These are phyloP conservation scores for Panorpa germanica DNA, from an alignment of 2,888 invertebrate species.

Conservation along the genomic window DNA sequence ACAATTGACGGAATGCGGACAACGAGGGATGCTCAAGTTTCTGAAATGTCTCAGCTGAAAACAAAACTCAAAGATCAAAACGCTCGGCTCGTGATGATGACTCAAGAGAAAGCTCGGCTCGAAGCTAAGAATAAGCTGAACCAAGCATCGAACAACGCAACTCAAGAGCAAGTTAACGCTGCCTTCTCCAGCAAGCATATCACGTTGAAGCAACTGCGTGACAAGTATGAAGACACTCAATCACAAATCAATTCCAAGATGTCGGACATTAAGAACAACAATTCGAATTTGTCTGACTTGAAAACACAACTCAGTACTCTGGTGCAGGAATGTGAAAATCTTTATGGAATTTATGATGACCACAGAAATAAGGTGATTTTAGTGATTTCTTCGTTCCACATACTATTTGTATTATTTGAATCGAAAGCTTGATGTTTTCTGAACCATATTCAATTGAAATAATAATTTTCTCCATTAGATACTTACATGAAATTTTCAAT, in stretches of 20 bases:
- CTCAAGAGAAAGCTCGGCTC: conserved; percentile 66
- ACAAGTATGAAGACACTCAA: conserved; percentile 55
- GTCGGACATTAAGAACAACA: conserved; percentile 64
- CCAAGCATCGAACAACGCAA: conserved; percentile 22
- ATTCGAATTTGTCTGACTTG: conserved; percentile 52
- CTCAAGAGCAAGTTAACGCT: conserved; percentile 36
- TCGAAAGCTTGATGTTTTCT: too few species aligned
- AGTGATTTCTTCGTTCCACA: too few species aligned
- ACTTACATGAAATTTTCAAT: too few species aligned
- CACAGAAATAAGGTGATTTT: conserved; percentile 29
- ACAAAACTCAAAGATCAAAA: conserved; percentile 70
- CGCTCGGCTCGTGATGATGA: conserved; percentile 54
- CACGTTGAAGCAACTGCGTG: conserved; percentile 44
- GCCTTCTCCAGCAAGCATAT: conserved; percentile 48
- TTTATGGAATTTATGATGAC: conserved; percentile 49
- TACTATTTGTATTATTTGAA: too few species aligned
- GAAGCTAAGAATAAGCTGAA: conserved; percentile 39
- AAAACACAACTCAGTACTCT: conserved; percentile 45
- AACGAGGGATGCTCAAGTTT: conserved; percentile 79
- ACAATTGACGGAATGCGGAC: conserved; percentile 93
- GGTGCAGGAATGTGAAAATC: conserved; percentile 44
- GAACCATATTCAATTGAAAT: too few species aligned
- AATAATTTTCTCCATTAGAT: too few species aligned
- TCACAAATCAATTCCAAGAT: conserved; percentile 63
- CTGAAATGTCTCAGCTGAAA: conserved; percentile 69